A percentile compares a stretch with the other conserved stretches of the same genome.
Conservation (phyloP, 2,113 vertebrate genomes). For the Coturnix japonica region DNA sequence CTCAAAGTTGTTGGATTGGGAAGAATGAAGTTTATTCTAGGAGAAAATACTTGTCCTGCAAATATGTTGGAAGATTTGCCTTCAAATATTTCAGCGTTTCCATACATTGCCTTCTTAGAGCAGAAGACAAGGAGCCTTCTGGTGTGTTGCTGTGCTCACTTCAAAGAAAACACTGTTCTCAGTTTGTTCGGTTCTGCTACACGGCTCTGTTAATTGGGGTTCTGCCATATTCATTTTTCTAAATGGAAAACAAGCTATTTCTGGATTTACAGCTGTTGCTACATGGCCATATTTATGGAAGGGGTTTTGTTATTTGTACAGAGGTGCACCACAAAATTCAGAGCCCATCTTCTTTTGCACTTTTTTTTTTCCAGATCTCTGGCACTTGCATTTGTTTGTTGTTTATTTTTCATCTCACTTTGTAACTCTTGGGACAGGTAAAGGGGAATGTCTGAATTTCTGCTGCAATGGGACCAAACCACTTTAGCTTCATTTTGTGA, state of each 20-base stretch:
- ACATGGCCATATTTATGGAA: not conserved
- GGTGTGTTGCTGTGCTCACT: not conserved
- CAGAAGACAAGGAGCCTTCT: not conserved
- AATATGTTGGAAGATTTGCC: not conserved
- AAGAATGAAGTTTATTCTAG: not conserved
- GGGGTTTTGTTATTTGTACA: not conserved
- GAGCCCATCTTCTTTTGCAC: not conserved
- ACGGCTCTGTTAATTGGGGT: not conserved
- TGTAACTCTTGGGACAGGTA: not conserved
- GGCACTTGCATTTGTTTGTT: not conserved
- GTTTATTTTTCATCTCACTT: not conserved
- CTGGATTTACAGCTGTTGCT: not conserved
- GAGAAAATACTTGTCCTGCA: not conserved
- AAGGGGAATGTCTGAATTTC: slow-evolving; percentile 11
- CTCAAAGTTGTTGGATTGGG: not conserved
- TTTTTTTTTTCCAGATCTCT: not conserved
- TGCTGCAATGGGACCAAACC: not conserved
- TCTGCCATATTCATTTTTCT: not conserved
- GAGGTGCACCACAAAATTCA: not conserved
- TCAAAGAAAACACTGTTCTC: not conserved
- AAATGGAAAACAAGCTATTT: not conserved
- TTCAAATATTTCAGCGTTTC: not conserved
- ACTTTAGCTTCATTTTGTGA: not conserved
- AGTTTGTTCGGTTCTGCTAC: not conserved
- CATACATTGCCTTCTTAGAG: not conserved